Conservation (phyloP, 2,113 vertebrate species). For the Rhynchomys soricoides region DNA sequence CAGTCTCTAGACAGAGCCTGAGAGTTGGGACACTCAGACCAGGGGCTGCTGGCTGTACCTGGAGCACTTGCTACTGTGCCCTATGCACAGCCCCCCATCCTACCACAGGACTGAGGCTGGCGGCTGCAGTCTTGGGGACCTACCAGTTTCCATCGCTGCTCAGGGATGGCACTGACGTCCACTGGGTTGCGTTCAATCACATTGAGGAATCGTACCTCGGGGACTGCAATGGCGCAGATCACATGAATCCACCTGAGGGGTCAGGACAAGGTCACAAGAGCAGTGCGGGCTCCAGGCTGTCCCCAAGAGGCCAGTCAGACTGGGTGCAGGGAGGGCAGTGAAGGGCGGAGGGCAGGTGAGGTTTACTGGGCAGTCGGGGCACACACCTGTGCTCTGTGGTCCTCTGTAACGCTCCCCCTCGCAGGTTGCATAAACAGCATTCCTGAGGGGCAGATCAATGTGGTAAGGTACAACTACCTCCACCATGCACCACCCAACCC, state of each 20-base stretch:
- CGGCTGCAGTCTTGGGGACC: slow-evolving; percentile 42
- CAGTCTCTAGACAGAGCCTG: not conserved
- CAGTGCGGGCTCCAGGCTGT: accelerated
- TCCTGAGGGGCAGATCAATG: slow-evolving; percentile 86
- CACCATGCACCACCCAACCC: not conserved
- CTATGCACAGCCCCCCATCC: not conserved
- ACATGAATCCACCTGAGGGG: slow-evolving; percentile 94
- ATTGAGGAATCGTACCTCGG: slow-evolving; percentile 94
- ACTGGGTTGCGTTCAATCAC: slow-evolving; percentile 94
- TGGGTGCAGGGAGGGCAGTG: accelerated
- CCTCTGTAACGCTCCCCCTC: slow-evolving; percentile 95
- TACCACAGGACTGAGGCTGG: not conserved
- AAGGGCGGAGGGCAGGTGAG: not conserved
- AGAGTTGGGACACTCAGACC: not conserved
- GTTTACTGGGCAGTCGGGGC: not conserved
- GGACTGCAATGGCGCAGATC: slow-evolving; percentile 95
- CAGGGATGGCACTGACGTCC: slow-evolving; percentile 93
- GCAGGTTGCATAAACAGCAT: slow-evolving; percentile 96
- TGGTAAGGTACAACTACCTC: not conserved
- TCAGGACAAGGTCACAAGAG: not conserved
- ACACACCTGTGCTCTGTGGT: slow-evolving; percentile 93
- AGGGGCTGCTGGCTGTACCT: not conserved
- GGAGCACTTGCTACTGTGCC: not conserved
- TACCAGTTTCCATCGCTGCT: slow-evolving; percentile 96
- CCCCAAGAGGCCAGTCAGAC: not conserved